Conservation (phyloP, 2,113 vertebrate species). For the Otis tarda region DNA sequence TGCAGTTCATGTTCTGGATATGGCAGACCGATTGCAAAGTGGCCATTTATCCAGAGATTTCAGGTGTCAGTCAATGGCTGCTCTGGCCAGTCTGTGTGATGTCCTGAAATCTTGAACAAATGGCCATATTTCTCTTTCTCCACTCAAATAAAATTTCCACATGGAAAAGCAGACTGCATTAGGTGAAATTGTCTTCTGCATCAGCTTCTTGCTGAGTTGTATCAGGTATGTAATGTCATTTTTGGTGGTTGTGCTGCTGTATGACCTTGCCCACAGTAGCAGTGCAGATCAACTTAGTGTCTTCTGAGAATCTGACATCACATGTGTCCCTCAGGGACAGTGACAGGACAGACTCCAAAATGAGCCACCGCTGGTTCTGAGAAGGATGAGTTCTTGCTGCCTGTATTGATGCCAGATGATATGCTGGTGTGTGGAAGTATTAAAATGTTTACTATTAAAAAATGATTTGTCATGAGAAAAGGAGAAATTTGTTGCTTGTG, state of each 20-base stretch:
- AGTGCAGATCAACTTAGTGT: accelerated
- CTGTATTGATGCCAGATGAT: not conserved
- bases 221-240: not conserved
- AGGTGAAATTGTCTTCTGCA: not conserved
- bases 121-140: not conserved
- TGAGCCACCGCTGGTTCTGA: not conserved
- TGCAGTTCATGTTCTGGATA: not conserved
- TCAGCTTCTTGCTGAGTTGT: not conserved
- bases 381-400: not conserved
- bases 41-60: not conserved
- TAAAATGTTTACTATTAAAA: not conserved
- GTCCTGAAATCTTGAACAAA: not conserved
- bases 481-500: not conserved
- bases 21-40: not conserved
- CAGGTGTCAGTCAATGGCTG: not conserved
- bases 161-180: not conserved
- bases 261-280: not conserved
- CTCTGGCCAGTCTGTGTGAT: not conserved
- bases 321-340: no score
- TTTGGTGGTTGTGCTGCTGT: not conserved
- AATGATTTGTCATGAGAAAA: not conserved
- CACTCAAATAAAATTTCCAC: not conserved
- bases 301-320: not conserved
- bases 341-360: not conserved
- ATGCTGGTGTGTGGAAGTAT: not conserved